A percentile compares a stretch with the other conserved stretches of the same genome.
Conservation (phyloP, 2,888 invertebrate species). For the Tipula unca region DNA sequence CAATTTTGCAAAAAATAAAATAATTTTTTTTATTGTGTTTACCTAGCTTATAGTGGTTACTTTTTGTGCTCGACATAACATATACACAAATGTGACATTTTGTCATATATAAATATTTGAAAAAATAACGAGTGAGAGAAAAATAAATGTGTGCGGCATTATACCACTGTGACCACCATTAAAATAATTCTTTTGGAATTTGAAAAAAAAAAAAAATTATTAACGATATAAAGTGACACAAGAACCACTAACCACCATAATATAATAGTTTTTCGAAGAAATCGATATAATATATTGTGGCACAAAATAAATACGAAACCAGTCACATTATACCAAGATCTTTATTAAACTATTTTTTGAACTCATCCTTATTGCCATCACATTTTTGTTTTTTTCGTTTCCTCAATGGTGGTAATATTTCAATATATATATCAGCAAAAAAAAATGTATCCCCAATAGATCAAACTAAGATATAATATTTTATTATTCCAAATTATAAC, state of each 20-base stretch:
- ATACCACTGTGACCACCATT: not conserved
- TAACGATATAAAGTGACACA: not conserved
- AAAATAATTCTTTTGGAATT: not conserved
- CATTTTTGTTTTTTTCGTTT: not conserved
- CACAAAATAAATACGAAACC: not conserved
- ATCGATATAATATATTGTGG: not conserved
- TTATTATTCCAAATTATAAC: slow-evolving; percentile 14
- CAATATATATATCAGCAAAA: not conserved
- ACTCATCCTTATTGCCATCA: not conserved
- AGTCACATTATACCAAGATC: not conserved
- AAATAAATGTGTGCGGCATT: not conserved
- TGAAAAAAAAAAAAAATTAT: not conserved
- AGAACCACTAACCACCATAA: not conserved
- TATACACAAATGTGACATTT: slow-evolving; percentile 1
- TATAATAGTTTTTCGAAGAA: not conserved
- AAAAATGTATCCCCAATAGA: not conserved
- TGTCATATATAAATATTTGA: not conserved
- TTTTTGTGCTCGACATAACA: not conserved
- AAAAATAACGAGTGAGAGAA: not conserved
- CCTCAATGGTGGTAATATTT: not conserved
- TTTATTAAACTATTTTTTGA: not conserved
- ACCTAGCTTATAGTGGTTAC: not conserved
- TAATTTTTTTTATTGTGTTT: not conserved
- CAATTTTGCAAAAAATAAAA: not conserved
- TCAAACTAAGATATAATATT: not conserved